Evolutionary conservation across 2,797 vertebrate species (phyloP), one percentile per base, ranked within the genome.

Genomic region (Cuculus canorus): DNA sequence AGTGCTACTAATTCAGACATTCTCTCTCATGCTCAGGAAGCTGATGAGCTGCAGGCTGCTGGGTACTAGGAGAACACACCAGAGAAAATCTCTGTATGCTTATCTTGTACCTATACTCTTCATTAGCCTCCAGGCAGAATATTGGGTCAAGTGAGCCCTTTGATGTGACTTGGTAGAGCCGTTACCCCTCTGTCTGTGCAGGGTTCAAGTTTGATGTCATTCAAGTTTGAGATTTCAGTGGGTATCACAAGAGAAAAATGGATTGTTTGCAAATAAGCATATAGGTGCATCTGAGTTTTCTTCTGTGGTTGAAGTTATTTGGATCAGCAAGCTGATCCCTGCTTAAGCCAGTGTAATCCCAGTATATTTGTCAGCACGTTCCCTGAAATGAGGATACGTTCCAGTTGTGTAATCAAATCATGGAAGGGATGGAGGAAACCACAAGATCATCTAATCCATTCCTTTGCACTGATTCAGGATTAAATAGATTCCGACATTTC

Each of bases 371-470:
- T 71, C 82, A 87, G 57, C 1, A 0, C 24, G 50, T 91, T 94
- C 47, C 35, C 72, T 61, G 61, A 80, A 85, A 54, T 85, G 53
- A 68, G 91, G 65, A 43, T 87, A 15, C 1, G 0, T 78, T 87
- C 92, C 72, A 83, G 35, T 22, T 41, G 71, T 11, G 1, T 75
- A 52, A 37, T 25, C 43, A 53, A 78, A 27, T 60, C 63, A 6
- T 66, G 83, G 66, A 86, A 60, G 41, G 39, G 9, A 37, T 92
- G 82, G 72, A 81, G 64, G 91, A 88, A 95, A 91, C 33, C 90
- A 72, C 17, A 0, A 64, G 72, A 53, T 94, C 93, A 65, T 79
- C 72, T 88, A 71, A 91, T 75, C 82, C 50, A n/a, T 86, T 91
- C 80, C 79, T 88, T 81, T 78, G n/a, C 27, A 68, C 53, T 92